phyloP scores from a whole-genome alignment of 2,113 vertebrate species.

The Corythornis vintsioides region DNA sequence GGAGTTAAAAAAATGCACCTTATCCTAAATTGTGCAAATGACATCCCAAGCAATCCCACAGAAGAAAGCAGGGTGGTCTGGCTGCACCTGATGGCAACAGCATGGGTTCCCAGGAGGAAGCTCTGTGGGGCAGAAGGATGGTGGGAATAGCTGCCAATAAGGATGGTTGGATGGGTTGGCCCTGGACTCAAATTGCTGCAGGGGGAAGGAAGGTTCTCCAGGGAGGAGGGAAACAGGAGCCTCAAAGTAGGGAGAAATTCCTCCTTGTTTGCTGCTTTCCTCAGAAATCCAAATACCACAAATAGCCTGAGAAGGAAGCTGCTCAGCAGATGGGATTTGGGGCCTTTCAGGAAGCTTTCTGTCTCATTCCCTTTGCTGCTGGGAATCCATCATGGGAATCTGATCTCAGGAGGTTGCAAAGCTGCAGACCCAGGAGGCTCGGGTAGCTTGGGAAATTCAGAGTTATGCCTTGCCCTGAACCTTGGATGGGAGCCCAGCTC shows the following conservation, averaged over 20 bases:
- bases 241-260: slow-evolving; percentile 23
- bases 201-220: background rate
- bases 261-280: background rate
- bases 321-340: background rate
- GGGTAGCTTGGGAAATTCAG: slow-evolving; percentile 39
- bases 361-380: background rate
- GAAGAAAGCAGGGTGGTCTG: background rate
- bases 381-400: slow-evolving; percentile 31
- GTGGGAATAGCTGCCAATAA: background rate
- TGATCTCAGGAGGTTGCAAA: background rate
- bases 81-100: background rate
- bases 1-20: rapidly evolving
- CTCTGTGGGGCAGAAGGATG: background rate
- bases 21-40: background rate
- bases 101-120: background rate
- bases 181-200: background rate
- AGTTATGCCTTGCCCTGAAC: background rate
- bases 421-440: background rate
- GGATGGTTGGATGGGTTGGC: background rate
- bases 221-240: background rate
- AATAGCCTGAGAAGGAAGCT: slow-evolving; percentile 6
- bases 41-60: rapidly evolving
- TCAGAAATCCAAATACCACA: background rate
- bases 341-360: background rate
- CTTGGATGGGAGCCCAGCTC: slow-evolving; percentile 21